Conservation (phyloP, 2,113 vertebrate genomes). For the Kryptolebias marmoratus region DNA sequence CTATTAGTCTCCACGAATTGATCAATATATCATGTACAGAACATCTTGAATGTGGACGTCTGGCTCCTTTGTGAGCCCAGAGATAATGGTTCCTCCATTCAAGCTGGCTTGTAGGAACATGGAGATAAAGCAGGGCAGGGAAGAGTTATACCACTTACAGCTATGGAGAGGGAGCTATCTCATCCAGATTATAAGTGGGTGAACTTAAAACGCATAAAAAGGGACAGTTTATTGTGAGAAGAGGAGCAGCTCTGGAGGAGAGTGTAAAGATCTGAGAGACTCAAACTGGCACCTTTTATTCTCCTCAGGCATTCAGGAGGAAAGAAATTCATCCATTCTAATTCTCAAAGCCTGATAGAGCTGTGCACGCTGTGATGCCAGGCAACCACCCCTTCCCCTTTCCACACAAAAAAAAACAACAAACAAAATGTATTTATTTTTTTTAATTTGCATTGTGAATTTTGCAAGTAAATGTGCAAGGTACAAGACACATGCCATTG, state of each 20-base stretch:
- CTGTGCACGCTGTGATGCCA: slow-evolving; percentile 36
- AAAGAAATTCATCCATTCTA: slow-evolving; percentile 54
- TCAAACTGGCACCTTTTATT: slow-evolving; percentile 68
- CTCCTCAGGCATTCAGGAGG: slow-evolving; percentile 64
- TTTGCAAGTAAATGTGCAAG: too few relatives aligned
- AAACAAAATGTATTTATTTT: not conserved
- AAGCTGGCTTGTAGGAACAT: slow-evolving; percentile 94
- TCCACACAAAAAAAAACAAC: slow-evolving; percentile 1
- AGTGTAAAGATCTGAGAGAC: slow-evolving; percentile 68
- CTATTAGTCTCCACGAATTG: slow-evolving; percentile 89
- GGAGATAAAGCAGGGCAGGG: slow-evolving; percentile 89
- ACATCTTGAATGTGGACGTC: slow-evolving; percentile 92
- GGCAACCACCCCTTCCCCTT: not conserved
- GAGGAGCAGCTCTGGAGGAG: slow-evolving; percentile 56
- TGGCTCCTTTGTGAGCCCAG: slow-evolving; percentile 89
- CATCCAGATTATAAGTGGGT: slow-evolving; percentile 85
- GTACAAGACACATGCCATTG: too few relatives aligned
- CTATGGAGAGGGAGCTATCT: slow-evolving; percentile 82
- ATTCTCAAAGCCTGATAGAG: slow-evolving; percentile 44
- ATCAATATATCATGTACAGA: slow-evolving; percentile 97
- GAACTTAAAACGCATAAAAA: slow-evolving; percentile 75
- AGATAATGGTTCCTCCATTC: slow-evolving; percentile 96
- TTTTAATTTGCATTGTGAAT: not conserved
- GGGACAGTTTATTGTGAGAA: slow-evolving; percentile 66
- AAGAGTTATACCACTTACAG: slow-evolving; percentile 88